Evolutionary conservation across 2,113 vertebrate genomes (phyloP), one percentile per base, ranked within the genome.

Genomic region (Proterorhinus semilunaris): DNA sequence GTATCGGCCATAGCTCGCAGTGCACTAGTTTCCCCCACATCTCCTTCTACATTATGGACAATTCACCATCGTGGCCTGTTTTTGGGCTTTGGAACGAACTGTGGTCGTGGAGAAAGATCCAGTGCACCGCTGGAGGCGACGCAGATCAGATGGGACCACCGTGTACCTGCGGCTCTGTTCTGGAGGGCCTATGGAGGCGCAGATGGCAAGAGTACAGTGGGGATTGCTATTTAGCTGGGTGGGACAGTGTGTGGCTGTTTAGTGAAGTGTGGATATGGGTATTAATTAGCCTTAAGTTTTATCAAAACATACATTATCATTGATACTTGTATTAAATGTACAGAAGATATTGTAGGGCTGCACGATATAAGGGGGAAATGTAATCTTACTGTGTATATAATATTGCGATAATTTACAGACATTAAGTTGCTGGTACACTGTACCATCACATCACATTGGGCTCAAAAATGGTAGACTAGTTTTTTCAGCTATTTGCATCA

Each of bases 141-240:
- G 55, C 87, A 75, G 81, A 88, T 84, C 76, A 74, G 83, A 85
- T 67, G 82, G 80, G 49, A 75, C 84, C 82, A 65, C 72, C 51
- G 72, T 67, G 81, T 85, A 27, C 77, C 80, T 47, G 71, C 78
- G 82, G 90, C 89, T 84, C 78, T 66, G 61, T 58, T 82, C 82
- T 84, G 87, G 79, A 91, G 80, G 69, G 79, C 66, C 74, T 83
- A 68, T 84, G 85, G 88, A 88, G 83, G 79, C 72, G 74, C 83
- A 84, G 85, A 83, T 90, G 87, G 83, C 89, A 90, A 85, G 79
- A 86, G 49, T 76, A 86, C 80, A 80, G 59, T 72, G 79, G 80
- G 84, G 71, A 52, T 54, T 68, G 8, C 69, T 88, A 86, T 45
- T 81, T 79, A 78, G 10, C 36, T 11, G 75, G 76, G 75, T 62